Evolutionary conservation across 2,797 vertebrate species (phyloP).

Genomic region (Linurgus olivaceus): DNA sequence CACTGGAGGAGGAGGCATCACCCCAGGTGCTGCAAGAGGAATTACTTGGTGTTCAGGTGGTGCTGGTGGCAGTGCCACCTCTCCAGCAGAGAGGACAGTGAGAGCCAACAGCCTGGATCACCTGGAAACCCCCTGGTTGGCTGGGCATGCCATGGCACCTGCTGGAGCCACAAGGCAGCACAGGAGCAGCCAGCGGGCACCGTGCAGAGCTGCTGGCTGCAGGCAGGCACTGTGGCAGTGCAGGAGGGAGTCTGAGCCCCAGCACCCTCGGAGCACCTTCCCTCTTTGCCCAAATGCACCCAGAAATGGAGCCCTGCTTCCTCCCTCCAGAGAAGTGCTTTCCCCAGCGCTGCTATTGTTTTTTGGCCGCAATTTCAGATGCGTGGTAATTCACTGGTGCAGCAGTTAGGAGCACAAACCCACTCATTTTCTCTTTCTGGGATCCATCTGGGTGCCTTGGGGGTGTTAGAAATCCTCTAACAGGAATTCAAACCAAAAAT

Average conservation of each 20-base stretch:
- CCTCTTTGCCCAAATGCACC: not conserved
- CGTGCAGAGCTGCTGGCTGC: not conserved
- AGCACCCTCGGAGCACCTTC: not conserved
- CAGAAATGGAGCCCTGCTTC: not conserved
- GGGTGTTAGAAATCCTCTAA: slow-evolving; percentile 20
- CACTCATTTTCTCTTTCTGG: not conserved
- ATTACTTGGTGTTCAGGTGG: not conserved
- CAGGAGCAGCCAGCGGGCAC: not conserved
- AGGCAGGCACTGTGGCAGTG: rapidly evolving
- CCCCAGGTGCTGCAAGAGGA: not conserved
- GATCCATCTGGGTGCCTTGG: slow-evolving; percentile 45
- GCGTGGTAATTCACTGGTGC: not conserved
- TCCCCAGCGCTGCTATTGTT: not conserved
- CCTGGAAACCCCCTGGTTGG: not conserved
- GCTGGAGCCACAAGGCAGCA: rapidly evolving
- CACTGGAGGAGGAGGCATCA: rapidly evolving
- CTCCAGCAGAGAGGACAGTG: not conserved
- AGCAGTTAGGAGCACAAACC: not conserved
- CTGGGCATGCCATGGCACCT: not conserved
- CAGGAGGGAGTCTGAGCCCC: rapidly evolving
- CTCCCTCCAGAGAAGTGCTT: not conserved
- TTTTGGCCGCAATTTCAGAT: not conserved
- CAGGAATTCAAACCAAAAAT: not conserved
- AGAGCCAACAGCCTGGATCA: not conserved
- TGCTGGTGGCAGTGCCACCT: not conserved